These are phyloP conservation scores for Xylocopa sonorina DNA, from an alignment of 1,140 invertebrate genomes.

Conservation along the genomic window DNA sequence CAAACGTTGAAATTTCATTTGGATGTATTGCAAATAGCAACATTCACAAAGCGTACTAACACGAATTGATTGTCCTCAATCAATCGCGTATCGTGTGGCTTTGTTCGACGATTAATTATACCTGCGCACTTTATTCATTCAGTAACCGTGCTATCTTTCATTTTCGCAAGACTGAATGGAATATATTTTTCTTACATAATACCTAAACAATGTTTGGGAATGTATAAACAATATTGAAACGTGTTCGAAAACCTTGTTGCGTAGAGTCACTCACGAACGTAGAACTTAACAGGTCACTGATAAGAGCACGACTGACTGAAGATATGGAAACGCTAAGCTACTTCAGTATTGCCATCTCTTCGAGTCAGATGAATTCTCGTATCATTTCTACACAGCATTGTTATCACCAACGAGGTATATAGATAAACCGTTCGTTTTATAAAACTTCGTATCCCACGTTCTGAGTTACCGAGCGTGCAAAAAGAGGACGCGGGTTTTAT, in stretches of 20 bases:
- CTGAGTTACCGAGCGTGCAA: too few species aligned
- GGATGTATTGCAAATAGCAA: background rate
- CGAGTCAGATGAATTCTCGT: background rate
- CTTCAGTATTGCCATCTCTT: conserved; percentile 1
- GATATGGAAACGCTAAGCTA: background rate
- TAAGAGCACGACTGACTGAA: background rate
- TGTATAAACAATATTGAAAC: too few species aligned
- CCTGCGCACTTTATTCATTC: too few species aligned
- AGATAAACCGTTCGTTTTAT: too few species aligned
- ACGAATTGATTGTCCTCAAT: background rate
- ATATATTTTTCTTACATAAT: background rate
- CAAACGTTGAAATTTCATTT: background rate
- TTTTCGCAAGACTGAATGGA: background rate
- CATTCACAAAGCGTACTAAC: background rate
- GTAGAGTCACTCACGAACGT: too few species aligned
- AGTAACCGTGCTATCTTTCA: too few species aligned
- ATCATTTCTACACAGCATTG: background rate
- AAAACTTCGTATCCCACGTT: too few species aligned
- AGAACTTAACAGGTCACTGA: too few species aligned
- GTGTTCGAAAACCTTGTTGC: too few species aligned
- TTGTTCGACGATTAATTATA: too few species aligned
- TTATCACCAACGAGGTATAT: background rate
- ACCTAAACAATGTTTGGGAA: background rate
- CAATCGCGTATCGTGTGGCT: too few species aligned
- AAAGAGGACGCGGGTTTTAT: too few species aligned